Conservation (phyloP, 2,797 vertebrate genomes). For the Xenopus petersii region DNA sequence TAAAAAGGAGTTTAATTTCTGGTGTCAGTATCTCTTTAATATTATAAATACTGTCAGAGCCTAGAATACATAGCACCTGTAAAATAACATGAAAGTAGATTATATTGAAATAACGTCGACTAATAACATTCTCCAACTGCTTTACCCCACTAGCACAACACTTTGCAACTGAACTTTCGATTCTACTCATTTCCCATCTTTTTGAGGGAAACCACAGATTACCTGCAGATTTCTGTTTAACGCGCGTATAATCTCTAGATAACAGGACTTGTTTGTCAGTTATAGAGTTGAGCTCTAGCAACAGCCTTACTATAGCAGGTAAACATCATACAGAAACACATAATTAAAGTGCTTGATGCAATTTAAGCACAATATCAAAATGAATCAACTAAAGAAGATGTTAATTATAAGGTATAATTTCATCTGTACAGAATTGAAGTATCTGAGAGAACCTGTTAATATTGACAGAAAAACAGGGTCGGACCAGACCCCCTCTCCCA, state of each 20-base stretch:
- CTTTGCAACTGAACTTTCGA: constrained; percentile 44
- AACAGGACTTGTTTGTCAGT: constrained; percentile 17
- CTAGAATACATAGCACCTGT: constrained; percentile 11
- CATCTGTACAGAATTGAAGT: too few relatives aligned
- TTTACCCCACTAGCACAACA: constrained; percentile 17
- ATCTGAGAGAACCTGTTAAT: too few relatives aligned
- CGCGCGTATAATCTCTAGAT: background rate
- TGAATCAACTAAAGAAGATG: too few relatives aligned
- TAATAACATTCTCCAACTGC: constrained; percentile 25
- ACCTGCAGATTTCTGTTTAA: constrained; percentile 30
- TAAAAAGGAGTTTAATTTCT: too few relatives aligned
- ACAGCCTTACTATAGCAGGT: too few relatives aligned
- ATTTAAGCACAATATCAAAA: too few relatives aligned
- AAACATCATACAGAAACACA: too few relatives aligned
- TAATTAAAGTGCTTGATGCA: too few relatives aligned
- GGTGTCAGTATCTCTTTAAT: background rate
- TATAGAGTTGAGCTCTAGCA: background rate
- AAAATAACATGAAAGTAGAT: background rate
- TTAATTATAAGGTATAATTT: too few relatives aligned
- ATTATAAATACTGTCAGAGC: background rate
- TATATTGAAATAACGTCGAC: constrained; percentile 19
- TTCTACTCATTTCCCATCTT: constrained; percentile 38
- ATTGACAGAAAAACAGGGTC: too few relatives aligned
- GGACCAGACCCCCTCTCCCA: too few relatives aligned
- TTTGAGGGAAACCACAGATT: constrained; percentile 46